Evolutionary conservation across 2,888 invertebrate species (phyloP), one percentile per base, ranked within the genome.

Genomic region (Anaspis maculata): DNA sequence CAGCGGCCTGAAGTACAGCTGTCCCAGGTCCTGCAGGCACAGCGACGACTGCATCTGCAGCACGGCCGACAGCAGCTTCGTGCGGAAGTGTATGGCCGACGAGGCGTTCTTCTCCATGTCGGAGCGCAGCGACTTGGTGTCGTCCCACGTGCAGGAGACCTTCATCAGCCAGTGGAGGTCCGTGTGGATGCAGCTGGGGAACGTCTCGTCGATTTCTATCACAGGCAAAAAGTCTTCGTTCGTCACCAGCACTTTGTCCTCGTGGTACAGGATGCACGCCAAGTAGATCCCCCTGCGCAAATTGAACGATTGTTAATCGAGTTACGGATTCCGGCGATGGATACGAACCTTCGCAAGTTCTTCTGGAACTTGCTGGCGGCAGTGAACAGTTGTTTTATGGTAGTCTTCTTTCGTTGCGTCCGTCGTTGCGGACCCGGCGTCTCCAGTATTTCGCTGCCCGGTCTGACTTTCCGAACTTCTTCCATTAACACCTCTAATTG

Each of bases 311-410:
- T n/a, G n/a, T n/a, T n/a, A n/a, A n/a, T n/a, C n/a, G n/a, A n/a
- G n/a, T n/a, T n/a, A n/a, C n/a, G n/a, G n/a, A n/a, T n/a, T n/a
- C n/a, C n/a, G n/a, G n/a, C n/a, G 3, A 26, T 31, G 27, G 11
- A 25, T 10, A 24, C 52, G 41, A 61, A 84, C 85, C 85, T 79
- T 58, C 87, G 75, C 39, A 96, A 69, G 55, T 85, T 83, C 66
- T 95, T 96, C 64, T 95, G 94, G 61, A 97, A 96, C 69, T 96
- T 97, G 57, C 92, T 90, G 30, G 94, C 88, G 6, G 92, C 90
- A 0, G 92, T 88, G 68, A 97, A 97, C 22, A 97, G 73, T 57
- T 95, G 92, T 44, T 94, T 84, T 41, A 97, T 89, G 34, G 87
- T 85, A 21, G 87, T 85, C 47, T 86, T 86, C 65, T 87, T 88